phyloP scores from a whole-genome alignment of 2,113 vertebrate genomes.

The Ammodytes marinus region DNA sequence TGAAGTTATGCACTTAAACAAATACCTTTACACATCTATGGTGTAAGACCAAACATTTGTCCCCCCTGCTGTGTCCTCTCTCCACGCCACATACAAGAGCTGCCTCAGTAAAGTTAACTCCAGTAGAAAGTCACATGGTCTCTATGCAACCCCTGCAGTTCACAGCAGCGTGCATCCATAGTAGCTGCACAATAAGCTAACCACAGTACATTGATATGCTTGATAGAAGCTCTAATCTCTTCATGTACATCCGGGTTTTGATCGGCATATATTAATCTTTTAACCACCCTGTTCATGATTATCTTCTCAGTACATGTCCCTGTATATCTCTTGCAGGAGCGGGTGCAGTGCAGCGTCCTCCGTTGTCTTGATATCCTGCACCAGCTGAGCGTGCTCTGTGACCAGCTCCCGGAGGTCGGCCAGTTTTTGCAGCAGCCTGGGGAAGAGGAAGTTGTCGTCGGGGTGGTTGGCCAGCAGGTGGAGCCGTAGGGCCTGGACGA shows the following conservation, averaged over 20 bases:
- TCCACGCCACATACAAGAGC: conserved; percentile 4
- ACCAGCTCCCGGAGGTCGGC: conserved; percentile 95
- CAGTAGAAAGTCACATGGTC: conserved; percentile 12
- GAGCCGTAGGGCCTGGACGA: conserved; percentile 92
- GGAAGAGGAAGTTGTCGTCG: conserved; percentile 92
- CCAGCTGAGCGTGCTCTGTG: conserved; percentile 94
- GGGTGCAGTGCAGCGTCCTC: conserved; percentile 95
- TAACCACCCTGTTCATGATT: background rate
- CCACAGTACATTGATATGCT: conserved; percentile 40
- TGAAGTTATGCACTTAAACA: background rate
- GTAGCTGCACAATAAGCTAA: conserved; percentile 19
- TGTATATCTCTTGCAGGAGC: conserved; percentile 96
- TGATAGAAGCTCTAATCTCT: background rate
- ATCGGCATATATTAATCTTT: background rate
- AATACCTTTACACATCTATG: background rate
- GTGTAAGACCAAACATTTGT: background rate
- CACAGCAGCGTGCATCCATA: conserved; percentile 5
- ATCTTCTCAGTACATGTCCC: conserved; percentile 89
- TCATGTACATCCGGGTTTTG: background rate
- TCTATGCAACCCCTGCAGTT: background rate
- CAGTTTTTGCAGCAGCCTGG: conserved; percentile 95
- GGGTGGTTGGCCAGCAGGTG: conserved; percentile 94
- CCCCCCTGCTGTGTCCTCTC: background rate
- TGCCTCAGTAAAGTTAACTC: conserved; percentile 16
- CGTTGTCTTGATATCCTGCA: conserved; percentile 94